Evolutionary conservation across 2,113 vertebrate genomes (phyloP), one percentile per base, ranked within the genome.

Genomic region (Trachemys scripta): DNA sequence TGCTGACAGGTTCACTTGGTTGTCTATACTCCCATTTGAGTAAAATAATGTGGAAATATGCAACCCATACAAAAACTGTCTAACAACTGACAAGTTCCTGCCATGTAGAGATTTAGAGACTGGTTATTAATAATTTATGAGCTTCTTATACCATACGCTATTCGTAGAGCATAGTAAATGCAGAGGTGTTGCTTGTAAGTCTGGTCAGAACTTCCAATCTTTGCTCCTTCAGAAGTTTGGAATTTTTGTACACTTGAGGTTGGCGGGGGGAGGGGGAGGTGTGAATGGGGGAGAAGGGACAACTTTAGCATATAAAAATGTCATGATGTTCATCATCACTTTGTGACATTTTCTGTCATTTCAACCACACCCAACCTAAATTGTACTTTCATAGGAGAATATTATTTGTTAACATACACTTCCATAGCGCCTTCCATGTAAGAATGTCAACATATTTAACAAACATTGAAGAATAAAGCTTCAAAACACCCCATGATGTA

Each of bases 341-440:
- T 95, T 90, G 79, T 96, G 93, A 95, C 85, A 87, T 96, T 96
- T 96, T 35, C 53, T 92, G 45, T 94, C 79, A 57, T 97, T 97
- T 97, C 38, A 90, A 90, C 45, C 42, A 49, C 90, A 35, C 62
- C 62, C 62, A 88, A 72, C 78, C 35, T 95, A 96, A 10, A 97
- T 54, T 91, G 50, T 57, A 59, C 35, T 90, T 96, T 88, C 89
- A 93, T 89, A 92, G 93, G 35, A 22, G 19, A 89, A 29, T 76
- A 29, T 86, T 95, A 72, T 94, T 96, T 95, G 86, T 38, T 57
- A 42, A 78, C 92, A 54, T 88, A 90, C 82, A 0, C 83, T 92
- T 90, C 93, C 29, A 90, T 93, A 94, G 27, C 31, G 9, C 94
- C 84, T 95, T 84, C 50, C 16, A 29, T 65, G 27, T 22, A 86